Evolutionary conservation across 2,888 invertebrate species (phyloP), one percentile per base, ranked within the genome.

Genomic region (Galerucella calmariensis): DNA sequence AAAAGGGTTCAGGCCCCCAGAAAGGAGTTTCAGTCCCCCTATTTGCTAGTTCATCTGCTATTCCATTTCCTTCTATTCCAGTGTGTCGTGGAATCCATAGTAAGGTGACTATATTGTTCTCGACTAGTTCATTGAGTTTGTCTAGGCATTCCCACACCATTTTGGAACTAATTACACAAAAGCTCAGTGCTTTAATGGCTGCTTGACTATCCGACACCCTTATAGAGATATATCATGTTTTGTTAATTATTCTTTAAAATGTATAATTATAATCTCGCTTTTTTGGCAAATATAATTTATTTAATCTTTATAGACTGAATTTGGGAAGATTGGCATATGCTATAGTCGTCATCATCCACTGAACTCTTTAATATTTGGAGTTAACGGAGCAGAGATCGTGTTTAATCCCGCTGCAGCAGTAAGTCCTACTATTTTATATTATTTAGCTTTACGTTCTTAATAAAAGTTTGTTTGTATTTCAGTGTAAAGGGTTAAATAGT

Each of bases 321-420:
- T 92, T 85, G 97, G 94, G 1, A 94, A 92, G 85, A 94, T 99
- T 80, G 98, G 94, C 0, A 90, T 99, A 2, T 99, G 99, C 86
- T 99, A 97, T 85, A 99, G 99, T 0, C 92, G 99, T 0, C 99
- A 99, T 87, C 98, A 99, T 88, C 98, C 98, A 0, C 92, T 96
- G 79, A 99, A 99, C 86, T 99, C 99, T 99, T 90, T 98, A 88
- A 96, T 97, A 95, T 98, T 97, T 88, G 98, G 95, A 0, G 84
- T 99, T 5, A 99, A 99, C 86, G 97, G 98, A 0, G 99, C 99
- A 0, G 98, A 99, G 90, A 96, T 99, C 56, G 98, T 99, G 0
- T 99, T 99, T 87, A 99, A 99, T 88, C 99, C 99, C 2, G 95
- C 97, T 11, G 99, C 99, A 2, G 99, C 99, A 80, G 94, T 95